These are phyloP conservation scores for Macrotis lagotis DNA, from an alignment of 2,113 vertebrate genomes.

Conservation along the genomic window DNA sequence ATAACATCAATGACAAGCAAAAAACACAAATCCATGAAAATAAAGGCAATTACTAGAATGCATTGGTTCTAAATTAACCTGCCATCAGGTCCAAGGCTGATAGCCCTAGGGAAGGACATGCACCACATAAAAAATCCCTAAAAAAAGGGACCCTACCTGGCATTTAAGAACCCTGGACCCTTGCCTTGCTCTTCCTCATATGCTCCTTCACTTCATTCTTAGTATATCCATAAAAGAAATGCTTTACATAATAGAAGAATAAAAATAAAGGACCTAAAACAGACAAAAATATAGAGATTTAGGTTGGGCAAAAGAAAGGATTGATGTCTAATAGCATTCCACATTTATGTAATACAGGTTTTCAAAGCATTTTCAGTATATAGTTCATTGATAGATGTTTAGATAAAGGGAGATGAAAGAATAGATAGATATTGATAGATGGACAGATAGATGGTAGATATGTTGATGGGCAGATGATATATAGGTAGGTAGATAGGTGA, in stretches of 20 bases:
- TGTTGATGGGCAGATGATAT: too few relatives aligned
- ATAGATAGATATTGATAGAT: too few relatives aligned
- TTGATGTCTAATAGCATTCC: background rate
- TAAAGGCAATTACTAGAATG: background rate
- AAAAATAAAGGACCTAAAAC: background rate
- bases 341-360: background rate
- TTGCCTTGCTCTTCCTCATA: background rate
- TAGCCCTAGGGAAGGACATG: background rate
- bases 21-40: background rate
- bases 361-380: background rate
- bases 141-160: background rate
- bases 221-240: background rate
- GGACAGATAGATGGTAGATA: too few relatives aligned
- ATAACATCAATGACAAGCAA: background rate
- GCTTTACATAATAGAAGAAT: background rate
- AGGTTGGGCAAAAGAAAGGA: background rate
- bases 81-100: background rate
- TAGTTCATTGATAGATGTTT: too few relatives aligned
- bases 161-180: background rate
- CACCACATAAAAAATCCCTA: background rate
- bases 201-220: background rate
- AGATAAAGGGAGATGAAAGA: too few relatives aligned
- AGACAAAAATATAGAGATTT: background rate
- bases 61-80: background rate
- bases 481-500: background rate